These are phyloP conservation scores for Calyptomena viridis DNA, from an alignment of 2,113 vertebrate species.

Conservation along the genomic window DNA sequence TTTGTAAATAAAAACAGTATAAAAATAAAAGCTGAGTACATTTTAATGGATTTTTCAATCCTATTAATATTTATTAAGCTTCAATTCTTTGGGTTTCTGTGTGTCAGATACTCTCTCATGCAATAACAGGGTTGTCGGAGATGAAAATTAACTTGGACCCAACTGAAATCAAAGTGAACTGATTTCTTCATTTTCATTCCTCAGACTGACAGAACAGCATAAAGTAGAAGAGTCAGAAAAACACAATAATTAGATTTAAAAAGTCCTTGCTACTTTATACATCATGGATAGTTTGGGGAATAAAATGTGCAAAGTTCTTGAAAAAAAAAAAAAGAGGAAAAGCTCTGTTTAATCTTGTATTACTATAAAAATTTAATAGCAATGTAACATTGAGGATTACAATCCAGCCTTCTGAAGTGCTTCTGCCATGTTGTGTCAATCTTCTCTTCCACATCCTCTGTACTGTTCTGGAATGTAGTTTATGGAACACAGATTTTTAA, in stretches of 20 bases:
- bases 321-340: background rate
- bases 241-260: background rate
- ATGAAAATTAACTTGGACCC: background rate
- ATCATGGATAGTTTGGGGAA: background rate
- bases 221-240: background rate
- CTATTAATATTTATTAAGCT: slow-evolving; percentile 22
- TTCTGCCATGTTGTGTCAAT: background rate
- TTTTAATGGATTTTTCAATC: slow-evolving; percentile 6
- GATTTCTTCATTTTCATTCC: background rate
- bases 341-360: background rate
- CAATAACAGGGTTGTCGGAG: background rate
- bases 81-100: background rate
- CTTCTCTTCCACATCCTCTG: background rate
- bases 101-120: background rate
- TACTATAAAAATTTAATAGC: background rate
- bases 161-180: background rate
- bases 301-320: background rate
- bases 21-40: background rate
- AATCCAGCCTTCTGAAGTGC: background rate
- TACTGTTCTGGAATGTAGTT: background rate
- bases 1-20: background rate
- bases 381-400: background rate
- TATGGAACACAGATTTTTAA: background rate
- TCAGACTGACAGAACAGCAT: background rate
- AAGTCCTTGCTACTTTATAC: background rate